A percentile compares a stretch with the other conserved stretches of the same genome.
phyloP scores from a whole-genome alignment of 1,140 invertebrate species.

The Chelonus insularis region DNA sequence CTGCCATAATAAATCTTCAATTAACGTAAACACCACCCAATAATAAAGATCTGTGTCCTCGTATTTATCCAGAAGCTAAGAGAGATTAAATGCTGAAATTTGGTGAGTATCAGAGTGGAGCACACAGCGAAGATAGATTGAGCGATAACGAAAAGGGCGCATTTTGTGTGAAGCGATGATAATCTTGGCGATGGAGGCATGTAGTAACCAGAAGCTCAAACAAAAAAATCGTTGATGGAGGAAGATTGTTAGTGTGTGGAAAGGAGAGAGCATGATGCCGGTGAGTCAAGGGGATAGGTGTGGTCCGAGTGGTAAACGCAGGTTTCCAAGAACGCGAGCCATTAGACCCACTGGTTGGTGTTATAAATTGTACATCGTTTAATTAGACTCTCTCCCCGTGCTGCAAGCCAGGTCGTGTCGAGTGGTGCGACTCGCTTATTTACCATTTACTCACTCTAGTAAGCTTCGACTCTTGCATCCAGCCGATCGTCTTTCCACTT shows the following conservation, averaged over 20 bases:
- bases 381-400: slow-evolving; percentile 53
- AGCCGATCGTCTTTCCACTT: not conserved
- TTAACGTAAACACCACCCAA: too few species aligned
- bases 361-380: slow-evolving; percentile 63
- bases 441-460: slow-evolving; percentile 49
- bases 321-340: slow-evolving; percentile 61
- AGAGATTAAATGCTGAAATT: not conserved
- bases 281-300: slow-evolving; percentile 47
- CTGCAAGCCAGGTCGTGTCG: slow-evolving; percentile 27
- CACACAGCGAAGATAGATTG: slow-evolving; percentile 13
- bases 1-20: too few species aligned
- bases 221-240: slow-evolving; percentile 12
- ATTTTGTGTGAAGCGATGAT: slow-evolving; percentile 44
- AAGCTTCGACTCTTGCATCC: not conserved
- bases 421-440: slow-evolving; percentile 49
- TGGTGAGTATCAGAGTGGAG: not conserved
- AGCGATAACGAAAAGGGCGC: slow-evolving; percentile 26
- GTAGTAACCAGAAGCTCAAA: not conserved
- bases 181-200: slow-evolving; percentile 36
- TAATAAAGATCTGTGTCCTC: too few species aligned
- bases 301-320: slow-evolving; percentile 53
- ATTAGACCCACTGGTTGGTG: slow-evolving; percentile 59
- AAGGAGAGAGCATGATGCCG: not conserved
- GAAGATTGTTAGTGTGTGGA: slow-evolving; percentile 4
- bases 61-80: too few species aligned